A percentile compares a stretch with the other conserved stretches of the same genome.
Conservation (phyloP, 2,113 vertebrate genomes). For the Rhinolophus sinicus region DNA sequence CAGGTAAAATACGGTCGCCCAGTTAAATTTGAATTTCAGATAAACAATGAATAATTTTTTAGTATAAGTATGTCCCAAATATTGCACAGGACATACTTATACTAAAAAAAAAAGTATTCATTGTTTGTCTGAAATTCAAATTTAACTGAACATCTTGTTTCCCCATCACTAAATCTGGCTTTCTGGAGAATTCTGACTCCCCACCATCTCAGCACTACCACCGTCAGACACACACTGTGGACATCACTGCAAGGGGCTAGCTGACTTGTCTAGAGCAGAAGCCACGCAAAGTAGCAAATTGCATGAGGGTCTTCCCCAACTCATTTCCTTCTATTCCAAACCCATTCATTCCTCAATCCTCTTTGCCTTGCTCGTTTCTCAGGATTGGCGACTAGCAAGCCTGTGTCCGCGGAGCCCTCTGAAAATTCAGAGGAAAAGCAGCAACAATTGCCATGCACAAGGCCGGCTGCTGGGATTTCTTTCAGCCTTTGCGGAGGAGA, state of each 20-base stretch:
- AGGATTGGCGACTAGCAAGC: neutral
- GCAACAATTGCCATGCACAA: rapidly evolving
- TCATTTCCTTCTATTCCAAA: neutral
- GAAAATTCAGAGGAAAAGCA: neutral
- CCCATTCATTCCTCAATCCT: neutral
- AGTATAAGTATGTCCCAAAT: neutral
- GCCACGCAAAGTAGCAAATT: neutral
- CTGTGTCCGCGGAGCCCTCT: rapidly evolving
- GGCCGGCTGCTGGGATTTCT: neutral
- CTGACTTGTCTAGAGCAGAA: neutral
- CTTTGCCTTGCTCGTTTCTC: neutral
- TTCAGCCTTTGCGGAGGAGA: neutral
- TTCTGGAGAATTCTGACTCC: neutral
- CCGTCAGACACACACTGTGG: no score
- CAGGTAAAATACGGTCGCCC: neutral
- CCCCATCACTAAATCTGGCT: neutral
- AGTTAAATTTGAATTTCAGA: constrained; percentile 5
- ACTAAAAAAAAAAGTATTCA: neutral
- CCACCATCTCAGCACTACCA: neutral
- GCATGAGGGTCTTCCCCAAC: neutral
- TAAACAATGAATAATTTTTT: neutral
- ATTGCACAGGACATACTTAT: neutral
- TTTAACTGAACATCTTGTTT: neutral
- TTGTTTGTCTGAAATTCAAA: neutral
- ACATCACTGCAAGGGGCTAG: neutral